phyloP scores from a whole-genome alignment of 2,797 vertebrate genomes.

The Zalophus californianus region DNA sequence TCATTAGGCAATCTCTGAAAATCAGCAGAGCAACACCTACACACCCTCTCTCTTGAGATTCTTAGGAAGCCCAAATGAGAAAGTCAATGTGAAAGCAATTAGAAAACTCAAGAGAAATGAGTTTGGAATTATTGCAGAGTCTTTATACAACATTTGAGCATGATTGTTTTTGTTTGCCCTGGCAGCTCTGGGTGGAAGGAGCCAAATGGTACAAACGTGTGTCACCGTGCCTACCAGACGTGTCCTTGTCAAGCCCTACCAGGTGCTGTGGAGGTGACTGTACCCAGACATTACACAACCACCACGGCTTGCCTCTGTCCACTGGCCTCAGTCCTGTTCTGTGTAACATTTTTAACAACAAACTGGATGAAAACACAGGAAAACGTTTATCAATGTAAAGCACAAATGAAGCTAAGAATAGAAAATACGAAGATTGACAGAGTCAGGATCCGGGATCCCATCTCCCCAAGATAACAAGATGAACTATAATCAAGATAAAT shows the following conservation, averaged over 20 bases:
- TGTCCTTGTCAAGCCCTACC: too few relatives aligned
- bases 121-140: neutral
- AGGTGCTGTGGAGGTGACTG: neutral
- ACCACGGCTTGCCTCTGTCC: neutral
- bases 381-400: neutral
- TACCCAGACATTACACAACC: too few relatives aligned
- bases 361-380: neutral
- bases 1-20: neutral
- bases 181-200: neutral
- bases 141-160: neutral
- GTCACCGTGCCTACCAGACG: neutral
- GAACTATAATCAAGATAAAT: neutral
- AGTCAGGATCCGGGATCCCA: neutral
- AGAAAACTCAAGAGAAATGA: neutral
- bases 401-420: conserved; percentile 23
- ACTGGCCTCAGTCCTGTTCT: neutral
- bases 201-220: neutral
- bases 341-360: neutral
- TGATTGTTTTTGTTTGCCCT: neutral
- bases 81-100: neutral
- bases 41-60: neutral
- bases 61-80: neutral
- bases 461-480: neutral
- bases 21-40: neutral
- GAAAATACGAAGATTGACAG: neutral